Conservation (phyloP, 2,797 vertebrate species). For the Bradypus variegatus region DNA sequence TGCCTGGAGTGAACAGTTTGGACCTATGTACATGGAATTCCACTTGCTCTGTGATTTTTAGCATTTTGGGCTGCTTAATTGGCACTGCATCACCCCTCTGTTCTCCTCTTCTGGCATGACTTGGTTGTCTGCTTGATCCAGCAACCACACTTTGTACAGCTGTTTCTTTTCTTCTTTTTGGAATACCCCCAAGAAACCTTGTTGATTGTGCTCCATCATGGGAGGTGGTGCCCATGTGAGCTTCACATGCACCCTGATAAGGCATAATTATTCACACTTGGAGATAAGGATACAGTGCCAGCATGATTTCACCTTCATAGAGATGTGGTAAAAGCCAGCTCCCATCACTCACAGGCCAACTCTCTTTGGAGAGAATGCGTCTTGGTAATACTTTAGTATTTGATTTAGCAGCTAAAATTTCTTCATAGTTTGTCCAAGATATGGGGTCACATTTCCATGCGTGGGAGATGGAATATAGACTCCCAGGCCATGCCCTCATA, state of each 20-base stretch:
- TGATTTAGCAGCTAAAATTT: background rate
- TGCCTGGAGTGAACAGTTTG: background rate
- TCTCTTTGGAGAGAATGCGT: background rate
- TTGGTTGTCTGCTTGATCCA: background rate
- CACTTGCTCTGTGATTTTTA: background rate
- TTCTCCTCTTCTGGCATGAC: background rate
- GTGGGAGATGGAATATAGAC: background rate
- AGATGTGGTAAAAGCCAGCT: background rate
- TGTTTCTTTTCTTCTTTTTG: background rate
- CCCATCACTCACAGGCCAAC: background rate
- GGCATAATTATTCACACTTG: background rate
- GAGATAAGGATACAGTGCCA: background rate
- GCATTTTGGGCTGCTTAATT: background rate
- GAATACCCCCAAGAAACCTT: background rate
- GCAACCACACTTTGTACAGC: background rate
- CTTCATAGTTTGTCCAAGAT: background rate
- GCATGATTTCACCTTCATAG: background rate
- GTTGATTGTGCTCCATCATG: background rate
- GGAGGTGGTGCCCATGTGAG: background rate
- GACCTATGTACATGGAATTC: background rate
- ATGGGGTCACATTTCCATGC: background rate
- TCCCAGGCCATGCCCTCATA: background rate
- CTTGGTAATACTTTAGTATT: background rate
- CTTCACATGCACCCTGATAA: background rate
- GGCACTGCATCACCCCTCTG: background rate